These are phyloP conservation scores for Caenorhabditis elegans DNA, from an alignment of 1,140 invertebrate genomes.

Conservation along the genomic window WBcel235 BX284604.4:14405501-14406000, in stretches of 20 bases:
- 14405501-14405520: slow-evolving; percentile 77
- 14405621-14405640: slow-evolving; percentile 44
- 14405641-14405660: slow-evolving; percentile 46
- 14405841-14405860: background rate
- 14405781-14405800: no score
- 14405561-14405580: slow-evolving; percentile 71
- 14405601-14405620: slow-evolving; percentile 72
- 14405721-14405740: slow-evolving; percentile 65
- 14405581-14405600: slow-evolving; percentile 73
- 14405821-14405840: background rate
- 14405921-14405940: no score
- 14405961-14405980: no score
- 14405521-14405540: slow-evolving; percentile 79
- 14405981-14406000: no score
- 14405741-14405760: slow-evolving; percentile 59
- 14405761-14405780: no score
- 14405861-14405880: no score
- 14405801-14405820: background rate
- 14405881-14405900: no score
- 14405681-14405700: slow-evolving; percentile 61
- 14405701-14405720: slow-evolving; percentile 55
- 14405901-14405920: no score
- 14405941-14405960: no score
- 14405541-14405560: slow-evolving; percentile 84
- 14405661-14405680: slow-evolving; percentile 81